Evolutionary conservation across 1,140 invertebrate species (phyloP), one percentile per base, ranked within the genome.

Genomic region (Heliconius eleuchia): DNA sequence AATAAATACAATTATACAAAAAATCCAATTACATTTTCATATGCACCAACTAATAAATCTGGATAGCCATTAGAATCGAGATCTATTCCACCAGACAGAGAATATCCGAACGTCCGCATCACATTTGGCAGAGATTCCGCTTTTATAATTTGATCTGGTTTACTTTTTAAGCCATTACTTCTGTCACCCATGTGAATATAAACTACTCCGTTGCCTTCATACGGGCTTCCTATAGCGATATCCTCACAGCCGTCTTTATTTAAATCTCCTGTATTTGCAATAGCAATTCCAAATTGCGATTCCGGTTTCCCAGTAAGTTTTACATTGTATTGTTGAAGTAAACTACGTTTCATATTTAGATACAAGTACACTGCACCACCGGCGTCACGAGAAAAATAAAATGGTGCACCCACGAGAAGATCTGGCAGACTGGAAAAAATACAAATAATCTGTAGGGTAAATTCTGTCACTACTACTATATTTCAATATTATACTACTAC

Each of bases 281-380:
- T 95, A 0, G 98, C 96, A 82, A 98, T 97, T 7, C 98, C 98
- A 92, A 98, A 99, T 80, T 97, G 96, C 70, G 97, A 98, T 92
- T 98, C 97, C 66, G 95, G 88, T 74, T 96, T 96, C 4, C 97
- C 97, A 13, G 96, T 96, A 8, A 98, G 85, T 88, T 96, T 96
- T n/a, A 96, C 83, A 23, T 95, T 96, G 9, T 97, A 92, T 83
- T 95, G 95, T 74, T 88, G 78, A 11, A 85, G 82, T 60, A 95
- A 81, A 52, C 95, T 94, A 74, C 95, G 80, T 76, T 94, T 92
- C 79, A 95, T 94, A 87, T 98, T 97, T 87, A 98, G 93, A 88
- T 98, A 99, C 42, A 99, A 93, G 85, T 99, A 99, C 27, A 99
- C 98, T 5, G 98, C 98, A 42, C 99, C 99, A 55, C 98, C 98